Evolutionary conservation across 2,113 vertebrate species (phyloP), one percentile per base, ranked within the genome.

Genomic region (Oenanthe oenanthe): DNA sequence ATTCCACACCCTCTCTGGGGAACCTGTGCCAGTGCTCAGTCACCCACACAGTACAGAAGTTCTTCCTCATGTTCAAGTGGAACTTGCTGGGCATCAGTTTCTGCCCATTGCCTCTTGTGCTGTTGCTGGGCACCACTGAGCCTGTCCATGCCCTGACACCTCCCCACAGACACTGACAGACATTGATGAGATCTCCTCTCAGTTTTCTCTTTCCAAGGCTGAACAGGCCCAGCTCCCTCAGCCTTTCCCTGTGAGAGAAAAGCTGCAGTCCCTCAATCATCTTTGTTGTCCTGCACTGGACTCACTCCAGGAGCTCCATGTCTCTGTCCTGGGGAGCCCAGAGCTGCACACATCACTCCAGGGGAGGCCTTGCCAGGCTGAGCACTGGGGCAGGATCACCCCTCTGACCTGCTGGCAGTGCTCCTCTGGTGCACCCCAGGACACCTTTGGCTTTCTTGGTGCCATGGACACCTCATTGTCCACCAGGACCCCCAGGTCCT

Each of bases 131-230:
- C 43, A 73, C 22, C 51, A 22, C 21, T 0, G 1, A 51, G 60
- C 22, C 18, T 58, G 32, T 9, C 26, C 21, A 32, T 13, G 9
- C 12, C 51, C 28, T 61, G 63, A 45, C 15, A 45, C 4, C 22
- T 73, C 45, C 45, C 19, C 7, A 2, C 3, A 60, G 8, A n/a
- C 43, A 45, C 43, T 45, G 43, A 45, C 43, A 45, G 43, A 45
- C 43, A 45, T 45, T 45, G 31, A 32, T 73, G 5, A 51, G 22
- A 18, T 43, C 8, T 2, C 4, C 6, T 51, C 13, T 34, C 24
- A 2, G 9, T 21, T 24, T 4, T 6, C 19, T 40, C 22, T n/a
- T 73, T 15, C 13, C 0, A 0, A 66, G 22, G 6, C 15, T 45
- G 38, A 67, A 17, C 22, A 81, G 17, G 9, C 32, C 16, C 45